Conservation (phyloP, 2,113 vertebrate genomes). For the Phalacrocorax aristotelis region DNA sequence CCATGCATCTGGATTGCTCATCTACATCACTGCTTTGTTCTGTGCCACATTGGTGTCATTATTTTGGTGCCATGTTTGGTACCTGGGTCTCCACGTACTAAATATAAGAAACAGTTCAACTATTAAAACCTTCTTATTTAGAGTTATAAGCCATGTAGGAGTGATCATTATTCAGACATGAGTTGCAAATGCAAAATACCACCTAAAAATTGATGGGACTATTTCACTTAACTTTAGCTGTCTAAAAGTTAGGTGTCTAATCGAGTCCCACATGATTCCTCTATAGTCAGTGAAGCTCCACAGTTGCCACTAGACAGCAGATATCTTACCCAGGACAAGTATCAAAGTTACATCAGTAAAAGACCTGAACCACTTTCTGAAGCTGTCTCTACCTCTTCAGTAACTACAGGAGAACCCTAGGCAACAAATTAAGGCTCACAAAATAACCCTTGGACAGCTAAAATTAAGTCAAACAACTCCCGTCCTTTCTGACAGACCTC, state of each 20-base stretch:
- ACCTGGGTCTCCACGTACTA: accelerated
- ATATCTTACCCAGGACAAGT: neutral
- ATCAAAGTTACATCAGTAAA: neutral
- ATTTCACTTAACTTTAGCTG: neutral
- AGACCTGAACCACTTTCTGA: neutral
- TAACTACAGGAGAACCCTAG: neutral
- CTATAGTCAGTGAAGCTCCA: neutral
- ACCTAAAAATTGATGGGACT: neutral
- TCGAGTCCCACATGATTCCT: neutral
- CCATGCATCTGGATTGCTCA: neutral
- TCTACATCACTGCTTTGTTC: neutral
- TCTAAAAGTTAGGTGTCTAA: neutral
- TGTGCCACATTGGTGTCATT: neutral
- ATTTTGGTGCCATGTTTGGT: neutral
- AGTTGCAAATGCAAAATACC: neutral
- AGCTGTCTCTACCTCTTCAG: neutral
- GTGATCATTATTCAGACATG: neutral
- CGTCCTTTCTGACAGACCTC: neutral
- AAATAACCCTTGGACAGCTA: neutral
- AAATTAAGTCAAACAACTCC: neutral
- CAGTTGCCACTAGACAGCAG: neutral
- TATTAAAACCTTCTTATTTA: neutral
- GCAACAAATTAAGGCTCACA: neutral
- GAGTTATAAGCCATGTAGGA: neutral
- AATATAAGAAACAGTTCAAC: neutral